A percentile compares a stretch with the other conserved stretches of the same genome.
phyloP scores from a whole-genome alignment of 2,888 invertebrate genomes.

The Coleophora flavipennella region DNA sequence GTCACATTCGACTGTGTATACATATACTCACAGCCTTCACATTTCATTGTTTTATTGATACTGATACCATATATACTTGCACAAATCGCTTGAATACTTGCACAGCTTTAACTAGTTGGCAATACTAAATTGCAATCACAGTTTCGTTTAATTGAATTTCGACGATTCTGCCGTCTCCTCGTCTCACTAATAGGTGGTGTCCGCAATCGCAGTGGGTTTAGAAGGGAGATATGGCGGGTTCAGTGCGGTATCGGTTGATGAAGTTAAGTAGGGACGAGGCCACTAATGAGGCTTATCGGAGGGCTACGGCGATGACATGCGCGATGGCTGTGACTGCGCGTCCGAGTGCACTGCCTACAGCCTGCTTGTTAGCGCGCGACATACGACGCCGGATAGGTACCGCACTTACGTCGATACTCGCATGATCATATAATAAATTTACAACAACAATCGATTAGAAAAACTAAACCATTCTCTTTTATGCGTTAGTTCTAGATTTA shows the following conservation, averaged over 20 bases:
- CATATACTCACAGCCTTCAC: no score
- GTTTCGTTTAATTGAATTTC: no score
- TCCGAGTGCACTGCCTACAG: conserved; percentile 19
- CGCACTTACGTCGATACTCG: neutral
- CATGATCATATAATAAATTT: neutral
- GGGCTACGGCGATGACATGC: conserved; percentile 46
- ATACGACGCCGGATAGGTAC: conserved; percentile 8
- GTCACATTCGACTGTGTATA: no score
- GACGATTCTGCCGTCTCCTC: neutral
- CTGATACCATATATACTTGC: no score
- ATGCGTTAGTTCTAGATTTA: no score
- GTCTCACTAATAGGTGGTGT: neutral
- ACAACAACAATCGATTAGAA: neutral
- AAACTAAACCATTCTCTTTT: neutral
- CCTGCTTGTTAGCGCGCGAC: conserved; percentile 40
- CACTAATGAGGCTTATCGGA: conserved; percentile 64
- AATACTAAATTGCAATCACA: no score
- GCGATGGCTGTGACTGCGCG: conserved; percentile 49
- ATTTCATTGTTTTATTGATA: no score
- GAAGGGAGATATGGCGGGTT: conserved; percentile 4
- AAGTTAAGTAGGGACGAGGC: conserved; percentile 44
- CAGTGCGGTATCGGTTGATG: conserved; percentile 39
- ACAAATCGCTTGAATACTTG: no score
- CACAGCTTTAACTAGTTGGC: no score
- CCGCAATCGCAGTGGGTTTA: no score